phyloP scores from a whole-genome alignment of 2,113 vertebrate species.

The Columbina picui region DNA sequence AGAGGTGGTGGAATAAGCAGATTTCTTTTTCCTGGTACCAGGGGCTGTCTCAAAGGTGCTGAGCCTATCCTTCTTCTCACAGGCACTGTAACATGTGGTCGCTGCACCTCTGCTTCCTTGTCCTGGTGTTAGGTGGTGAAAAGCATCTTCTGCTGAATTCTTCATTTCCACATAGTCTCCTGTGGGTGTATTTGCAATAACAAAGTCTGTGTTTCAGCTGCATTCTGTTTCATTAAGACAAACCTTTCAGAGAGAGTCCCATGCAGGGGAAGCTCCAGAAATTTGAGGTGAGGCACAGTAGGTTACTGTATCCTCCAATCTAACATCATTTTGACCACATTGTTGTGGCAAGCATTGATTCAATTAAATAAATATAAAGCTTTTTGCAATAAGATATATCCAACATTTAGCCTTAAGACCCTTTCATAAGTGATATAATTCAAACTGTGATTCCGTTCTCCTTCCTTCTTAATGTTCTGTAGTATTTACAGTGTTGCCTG shows the following conservation, averaged over 20 bases:
- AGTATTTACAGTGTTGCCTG: conserved; percentile 65
- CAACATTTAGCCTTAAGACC: conserved; percentile 80
- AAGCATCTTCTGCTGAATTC: background rate
- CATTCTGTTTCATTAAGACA: conserved; percentile 23
- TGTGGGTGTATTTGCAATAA: conserved; percentile 51
- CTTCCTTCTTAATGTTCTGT: conserved; percentile 35
- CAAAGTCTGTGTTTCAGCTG: conserved; percentile 35
- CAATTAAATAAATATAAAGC: conserved; percentile 46
- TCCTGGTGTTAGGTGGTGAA: background rate
- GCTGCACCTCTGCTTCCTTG: conserved; percentile 27
- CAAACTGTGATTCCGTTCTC: conserved; percentile 60
- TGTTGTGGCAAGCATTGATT: conserved; percentile 26
- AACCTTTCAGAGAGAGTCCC: background rate
- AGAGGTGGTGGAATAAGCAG: background rate
- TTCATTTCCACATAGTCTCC: background rate
- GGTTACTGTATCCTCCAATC: background rate
- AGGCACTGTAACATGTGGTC: background rate
- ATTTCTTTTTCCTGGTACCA: background rate
- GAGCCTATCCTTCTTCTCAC: background rate
- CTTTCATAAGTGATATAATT: conserved; percentile 64
- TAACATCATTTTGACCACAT: conserved; percentile 3
- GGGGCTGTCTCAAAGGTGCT: conserved; percentile 20
- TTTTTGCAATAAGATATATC: conserved; percentile 76
- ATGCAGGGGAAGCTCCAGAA: background rate
- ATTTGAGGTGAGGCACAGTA: conserved; percentile 28